Evolutionary conservation across 2,888 invertebrate genomes (phyloP).

Genomic region (Empis livida): DNA sequence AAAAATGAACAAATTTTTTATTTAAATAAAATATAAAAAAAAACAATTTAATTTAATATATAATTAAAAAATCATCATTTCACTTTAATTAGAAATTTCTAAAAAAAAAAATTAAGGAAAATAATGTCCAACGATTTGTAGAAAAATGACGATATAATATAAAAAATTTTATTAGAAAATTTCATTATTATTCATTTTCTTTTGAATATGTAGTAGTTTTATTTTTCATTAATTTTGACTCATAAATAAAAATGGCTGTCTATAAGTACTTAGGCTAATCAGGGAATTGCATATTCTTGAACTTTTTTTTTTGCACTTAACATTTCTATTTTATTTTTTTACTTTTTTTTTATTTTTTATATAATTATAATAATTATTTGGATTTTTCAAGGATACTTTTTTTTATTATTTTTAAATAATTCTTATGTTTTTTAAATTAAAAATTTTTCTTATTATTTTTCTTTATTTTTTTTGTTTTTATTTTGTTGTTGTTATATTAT

Average conservation of each 20-base stretch:
- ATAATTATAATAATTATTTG: constrained; percentile 3
- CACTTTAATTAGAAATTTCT: constrained; percentile 9
- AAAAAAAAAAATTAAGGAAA: constrained; percentile 4
- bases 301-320: too few relatives aligned
- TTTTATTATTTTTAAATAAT: background rate
- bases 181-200: background rate
- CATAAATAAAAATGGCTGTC: too few relatives aligned
- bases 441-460: too few relatives aligned
- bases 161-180: constrained; percentile 12
- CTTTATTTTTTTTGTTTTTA: too few relatives aligned
- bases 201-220: constrained; percentile 8
- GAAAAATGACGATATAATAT: background rate
- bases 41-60: constrained; percentile 3
- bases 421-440: background rate
- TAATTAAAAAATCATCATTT: too few relatives aligned
- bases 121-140: too few relatives aligned
- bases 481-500: background rate
- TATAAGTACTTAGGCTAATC: too few relatives aligned
- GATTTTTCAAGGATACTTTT: background rate
- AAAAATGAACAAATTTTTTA: background rate
- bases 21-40: background rate
- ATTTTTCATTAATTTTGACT: too few relatives aligned
- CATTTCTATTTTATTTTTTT: background rate
- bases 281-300: too few relatives aligned
- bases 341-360: background rate